Conservation (phyloP, 1,140 invertebrate species). For the Halictus rubicundus region DNA sequence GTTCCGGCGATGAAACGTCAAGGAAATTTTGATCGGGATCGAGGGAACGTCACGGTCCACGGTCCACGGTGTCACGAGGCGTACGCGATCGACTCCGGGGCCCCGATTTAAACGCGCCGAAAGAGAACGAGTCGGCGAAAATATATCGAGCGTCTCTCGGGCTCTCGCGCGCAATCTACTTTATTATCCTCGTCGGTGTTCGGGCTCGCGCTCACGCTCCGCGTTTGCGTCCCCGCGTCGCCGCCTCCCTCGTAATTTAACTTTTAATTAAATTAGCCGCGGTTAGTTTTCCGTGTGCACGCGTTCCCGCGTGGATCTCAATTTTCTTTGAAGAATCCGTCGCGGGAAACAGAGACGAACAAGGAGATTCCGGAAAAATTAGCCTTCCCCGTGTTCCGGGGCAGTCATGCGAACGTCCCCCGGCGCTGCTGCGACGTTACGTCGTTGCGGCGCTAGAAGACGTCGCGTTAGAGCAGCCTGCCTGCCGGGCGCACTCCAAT, state of each 20-base stretch:
- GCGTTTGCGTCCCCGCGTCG: neutral
- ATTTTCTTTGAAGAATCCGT: conserved; percentile 45
- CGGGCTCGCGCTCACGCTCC: no score
- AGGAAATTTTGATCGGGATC: neutral
- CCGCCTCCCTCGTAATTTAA: conserved; percentile 37
- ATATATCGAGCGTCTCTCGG: neutral
- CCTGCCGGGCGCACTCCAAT: conserved; percentile 57
- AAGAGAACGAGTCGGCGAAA: neutral
- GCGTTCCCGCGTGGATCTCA: conserved; percentile 32
- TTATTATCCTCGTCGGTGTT: conserved; percentile 8
- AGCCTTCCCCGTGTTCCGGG: conserved; percentile 20
- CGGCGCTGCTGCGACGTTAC: conserved; percentile 4
- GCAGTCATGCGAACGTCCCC: conserved; percentile 34
- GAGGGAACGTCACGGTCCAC: neutral
- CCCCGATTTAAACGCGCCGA: no score
- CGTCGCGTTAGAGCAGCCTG: conserved; percentile 42
- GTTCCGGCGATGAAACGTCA: neutral
- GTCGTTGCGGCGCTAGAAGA: neutral
- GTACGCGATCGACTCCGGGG: neutral
- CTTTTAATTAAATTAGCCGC: conserved; percentile 45
- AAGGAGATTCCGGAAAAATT: conserved; percentile 47
- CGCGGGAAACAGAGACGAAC: neutral
- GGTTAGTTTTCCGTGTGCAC: conserved; percentile 7
- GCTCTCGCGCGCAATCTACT: neutral
- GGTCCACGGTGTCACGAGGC: no score